phyloP scores from a whole-genome alignment of 2,888 invertebrate species.

The Oscheius sp. region DNA sequence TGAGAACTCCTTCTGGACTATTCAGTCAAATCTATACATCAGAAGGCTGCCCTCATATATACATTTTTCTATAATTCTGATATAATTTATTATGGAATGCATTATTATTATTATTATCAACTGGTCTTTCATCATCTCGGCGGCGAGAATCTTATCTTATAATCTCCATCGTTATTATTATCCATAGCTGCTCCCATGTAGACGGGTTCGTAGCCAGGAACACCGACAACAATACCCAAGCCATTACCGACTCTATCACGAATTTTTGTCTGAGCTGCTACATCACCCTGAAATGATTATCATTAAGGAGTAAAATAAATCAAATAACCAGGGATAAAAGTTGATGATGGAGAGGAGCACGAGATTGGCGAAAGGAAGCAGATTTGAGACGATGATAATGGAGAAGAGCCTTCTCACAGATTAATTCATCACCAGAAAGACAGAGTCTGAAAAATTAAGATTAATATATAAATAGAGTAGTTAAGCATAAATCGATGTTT shows the following conservation, averaged over 20 bases:
- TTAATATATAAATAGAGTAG: neutral
- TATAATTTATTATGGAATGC: no score
- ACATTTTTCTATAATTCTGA: no score
- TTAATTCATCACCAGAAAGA: conserved; percentile 33
- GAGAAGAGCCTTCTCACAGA: conserved; percentile 43
- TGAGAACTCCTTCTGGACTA: no score
- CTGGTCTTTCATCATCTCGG: neutral
- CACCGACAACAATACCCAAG: conserved; percentile 50
- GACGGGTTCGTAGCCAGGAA: conserved; percentile 50
- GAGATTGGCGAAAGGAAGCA: conserved; percentile 21
- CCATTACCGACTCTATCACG: conserved; percentile 46
- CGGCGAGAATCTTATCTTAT: conserved; percentile 16
- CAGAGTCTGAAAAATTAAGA: conserved; percentile 33
- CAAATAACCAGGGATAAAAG: conserved; percentile 40
- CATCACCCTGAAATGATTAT: conserved; percentile 43
- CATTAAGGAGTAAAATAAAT: neutral
- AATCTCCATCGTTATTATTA: conserved; percentile 32
- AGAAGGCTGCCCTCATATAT: no score
- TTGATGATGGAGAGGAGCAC: conserved; percentile 41
- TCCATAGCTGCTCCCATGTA: conserved; percentile 41
- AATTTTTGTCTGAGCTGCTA: conserved; percentile 44
- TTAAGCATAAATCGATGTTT: neutral
- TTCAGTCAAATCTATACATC: no score
- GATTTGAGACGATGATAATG: conserved; percentile 46
- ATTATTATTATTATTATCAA: neutral